These are phyloP conservation scores for Eilema griseolum DNA, from an alignment of 2,888 invertebrate species.

Conservation along the genomic window DNA sequence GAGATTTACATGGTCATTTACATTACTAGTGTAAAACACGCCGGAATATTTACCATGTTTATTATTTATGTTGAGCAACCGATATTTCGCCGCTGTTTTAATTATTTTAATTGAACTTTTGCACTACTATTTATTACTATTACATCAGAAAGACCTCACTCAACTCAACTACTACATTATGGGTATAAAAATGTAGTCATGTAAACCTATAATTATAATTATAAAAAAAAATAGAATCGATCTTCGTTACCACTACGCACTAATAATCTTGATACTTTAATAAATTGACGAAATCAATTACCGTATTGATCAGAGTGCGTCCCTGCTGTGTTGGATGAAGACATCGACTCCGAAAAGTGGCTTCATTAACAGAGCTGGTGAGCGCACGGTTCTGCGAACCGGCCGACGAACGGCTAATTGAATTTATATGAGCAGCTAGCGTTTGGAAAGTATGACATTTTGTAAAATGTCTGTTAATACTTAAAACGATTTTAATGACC, in stretches of 20 bases:
- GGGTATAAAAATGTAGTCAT: too few species aligned
- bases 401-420: conserved; percentile 63
- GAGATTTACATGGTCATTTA: too few species aligned
- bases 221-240: background rate
- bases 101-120: too few species aligned
- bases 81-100: too few species aligned
- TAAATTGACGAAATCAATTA: conserved; percentile 16
- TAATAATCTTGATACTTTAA: background rate
- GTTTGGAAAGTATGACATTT: conserved; percentile 10
- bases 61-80: too few species aligned
- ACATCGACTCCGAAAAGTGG: conserved; percentile 76
- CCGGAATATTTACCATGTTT: too few species aligned
- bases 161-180: too few species aligned
- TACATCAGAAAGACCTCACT: too few species aligned
- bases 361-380: conserved; percentile 67
- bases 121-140: too few species aligned
- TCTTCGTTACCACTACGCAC: background rate
- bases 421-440: conserved; percentile 59
- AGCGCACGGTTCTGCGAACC: conserved; percentile 65
- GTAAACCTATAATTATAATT: background rate
- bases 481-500: background rate
- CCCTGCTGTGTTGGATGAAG: conserved; percentile 74
- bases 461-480: background rate
- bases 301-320: conserved; percentile 49
- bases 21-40: too few species aligned